A percentile compares a stretch with the other conserved stretches of the same genome.
These are phyloP conservation scores for Platyscapa corneri DNA, from an alignment of 1,140 invertebrate genomes.

Conservation along the genomic window DNA sequence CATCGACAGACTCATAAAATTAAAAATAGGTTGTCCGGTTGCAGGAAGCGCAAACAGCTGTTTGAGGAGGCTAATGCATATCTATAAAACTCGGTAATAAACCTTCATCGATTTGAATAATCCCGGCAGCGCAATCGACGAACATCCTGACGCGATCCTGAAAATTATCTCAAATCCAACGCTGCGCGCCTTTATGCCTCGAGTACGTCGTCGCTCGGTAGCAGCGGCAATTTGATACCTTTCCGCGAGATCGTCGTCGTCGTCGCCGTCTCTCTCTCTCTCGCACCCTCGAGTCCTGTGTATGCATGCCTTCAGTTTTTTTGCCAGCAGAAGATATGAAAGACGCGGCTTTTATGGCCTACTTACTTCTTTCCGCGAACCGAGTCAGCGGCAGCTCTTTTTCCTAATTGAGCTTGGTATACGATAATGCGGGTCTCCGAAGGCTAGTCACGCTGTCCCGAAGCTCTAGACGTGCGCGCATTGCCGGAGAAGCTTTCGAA, in stretches of 20 bases:
- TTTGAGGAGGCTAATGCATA: background rate
- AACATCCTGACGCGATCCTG: constrained; percentile 61
- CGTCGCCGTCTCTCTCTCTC: background rate
- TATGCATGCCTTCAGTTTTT: background rate
- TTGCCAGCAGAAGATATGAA: too few relatives aligned
- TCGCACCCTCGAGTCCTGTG: too few relatives aligned
- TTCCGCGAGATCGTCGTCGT: background rate
- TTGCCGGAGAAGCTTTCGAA: too few relatives aligned
- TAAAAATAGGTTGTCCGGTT: background rate
- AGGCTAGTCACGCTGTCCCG: too few relatives aligned
- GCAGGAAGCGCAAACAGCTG: background rate
- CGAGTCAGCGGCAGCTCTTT: background rate
- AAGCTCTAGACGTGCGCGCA: too few relatives aligned
- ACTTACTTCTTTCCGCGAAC: constrained; percentile 59
- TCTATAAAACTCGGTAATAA: constrained; percentile 21
- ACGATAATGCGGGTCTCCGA: too few relatives aligned
- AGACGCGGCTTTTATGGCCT: constrained; percentile 54
- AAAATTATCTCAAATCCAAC: constrained; percentile 58
- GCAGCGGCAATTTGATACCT: background rate
- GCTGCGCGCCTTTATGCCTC: background rate
- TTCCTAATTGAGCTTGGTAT: constrained; percentile 16
- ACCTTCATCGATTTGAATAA: constrained; percentile 36
- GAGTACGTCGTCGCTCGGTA: constrained; percentile 29
- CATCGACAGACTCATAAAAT: constrained; percentile 1
- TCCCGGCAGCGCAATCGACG: constrained; percentile 10